A percentile compares a stretch with the other conserved stretches of the same genome.
Conservation (phyloP, 1,140 invertebrate genomes). For the Megalopta genalis region DNA sequence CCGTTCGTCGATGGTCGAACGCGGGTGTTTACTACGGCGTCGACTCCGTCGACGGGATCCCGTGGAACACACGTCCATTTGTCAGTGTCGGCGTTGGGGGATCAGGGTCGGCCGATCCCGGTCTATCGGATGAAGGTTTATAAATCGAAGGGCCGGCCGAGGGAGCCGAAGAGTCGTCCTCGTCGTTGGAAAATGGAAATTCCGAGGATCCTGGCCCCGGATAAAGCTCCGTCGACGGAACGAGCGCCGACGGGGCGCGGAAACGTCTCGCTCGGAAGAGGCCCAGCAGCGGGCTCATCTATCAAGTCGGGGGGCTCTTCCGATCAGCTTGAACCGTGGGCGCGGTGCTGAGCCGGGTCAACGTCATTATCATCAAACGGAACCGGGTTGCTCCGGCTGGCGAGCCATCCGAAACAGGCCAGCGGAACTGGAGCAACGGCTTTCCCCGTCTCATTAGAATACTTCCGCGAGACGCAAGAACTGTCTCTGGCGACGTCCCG, state of each 20-base stretch:
- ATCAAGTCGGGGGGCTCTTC: not conserved
- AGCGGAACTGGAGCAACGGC: constrained; percentile 32
- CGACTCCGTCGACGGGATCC: not conserved
- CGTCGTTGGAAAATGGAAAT: too few species aligned
- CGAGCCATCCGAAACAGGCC: constrained; percentile 20
- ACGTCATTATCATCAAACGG: constrained; percentile 2
- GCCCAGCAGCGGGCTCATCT: not conserved
- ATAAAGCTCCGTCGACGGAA: too few species aligned
- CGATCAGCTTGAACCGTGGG: not conserved
- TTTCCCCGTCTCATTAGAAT: constrained; percentile 40
- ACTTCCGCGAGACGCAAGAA: constrained; percentile 23
- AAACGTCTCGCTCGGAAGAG: too few species aligned
- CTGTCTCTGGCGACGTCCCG: not conserved
- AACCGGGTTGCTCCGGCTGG: not conserved
- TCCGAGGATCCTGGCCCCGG: too few species aligned
- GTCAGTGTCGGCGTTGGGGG: not conserved
- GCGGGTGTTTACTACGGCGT: constrained; percentile 15
- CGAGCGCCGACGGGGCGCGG: too few species aligned
- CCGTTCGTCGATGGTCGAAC: not conserved
- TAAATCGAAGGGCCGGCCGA: not conserved
- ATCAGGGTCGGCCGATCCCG: not conserved
- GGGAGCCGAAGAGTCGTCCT: too few species aligned
- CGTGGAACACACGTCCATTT: constrained; percentile 7
- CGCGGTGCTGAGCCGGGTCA: not conserved
- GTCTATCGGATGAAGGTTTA: not conserved